Conservation (phyloP, 2,888 invertebrate species). For the Hedya salicella region DNA sequence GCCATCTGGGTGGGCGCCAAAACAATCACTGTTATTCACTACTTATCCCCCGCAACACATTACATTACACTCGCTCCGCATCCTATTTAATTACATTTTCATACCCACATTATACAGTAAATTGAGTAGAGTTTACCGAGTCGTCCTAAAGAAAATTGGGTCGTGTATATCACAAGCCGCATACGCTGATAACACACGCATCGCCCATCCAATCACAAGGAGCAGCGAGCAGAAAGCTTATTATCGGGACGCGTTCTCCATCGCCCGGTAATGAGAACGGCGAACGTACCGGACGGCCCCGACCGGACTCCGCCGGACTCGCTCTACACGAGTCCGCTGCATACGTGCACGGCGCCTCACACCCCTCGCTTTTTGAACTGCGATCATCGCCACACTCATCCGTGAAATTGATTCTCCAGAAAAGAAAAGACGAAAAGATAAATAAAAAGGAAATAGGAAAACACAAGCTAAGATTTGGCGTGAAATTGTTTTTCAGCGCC, state of each 20-base stretch:
- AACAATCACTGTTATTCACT: conserved; percentile 82
- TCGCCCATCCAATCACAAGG: conserved; percentile 80
- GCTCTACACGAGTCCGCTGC: conserved; percentile 52
- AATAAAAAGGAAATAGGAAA: conserved; percentile 85
- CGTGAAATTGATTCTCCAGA: conserved; percentile 85
- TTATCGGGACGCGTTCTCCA: conserved; percentile 75
- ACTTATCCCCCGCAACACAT: conserved; percentile 60
- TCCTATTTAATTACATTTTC: conserved; percentile 51
- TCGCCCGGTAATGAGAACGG: conserved; percentile 70
- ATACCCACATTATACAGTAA: conserved; percentile 44
- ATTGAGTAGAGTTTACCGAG: conserved; percentile 55
- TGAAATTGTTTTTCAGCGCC: conserved; percentile 84
- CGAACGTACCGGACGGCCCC: conserved; percentile 48
- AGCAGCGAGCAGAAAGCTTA: conserved; percentile 79
- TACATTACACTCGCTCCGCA: conserved; percentile 33
- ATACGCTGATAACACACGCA: conserved; percentile 80
- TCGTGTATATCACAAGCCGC: conserved; percentile 71
- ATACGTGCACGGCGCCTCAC: conserved; percentile 61
- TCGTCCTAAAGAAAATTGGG: conserved; percentile 75
- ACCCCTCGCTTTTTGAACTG: conserved; percentile 80
- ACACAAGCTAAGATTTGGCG: conserved; percentile 86
- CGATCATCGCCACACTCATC: conserved; percentile 84
- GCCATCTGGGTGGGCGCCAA: conserved; percentile 81
- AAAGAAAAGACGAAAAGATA: conserved; percentile 85
- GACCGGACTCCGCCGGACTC: conserved; percentile 47